Evolutionary conservation across 2,888 invertebrate genomes (phyloP).

Genomic region (Belgica antarctica): DNA sequence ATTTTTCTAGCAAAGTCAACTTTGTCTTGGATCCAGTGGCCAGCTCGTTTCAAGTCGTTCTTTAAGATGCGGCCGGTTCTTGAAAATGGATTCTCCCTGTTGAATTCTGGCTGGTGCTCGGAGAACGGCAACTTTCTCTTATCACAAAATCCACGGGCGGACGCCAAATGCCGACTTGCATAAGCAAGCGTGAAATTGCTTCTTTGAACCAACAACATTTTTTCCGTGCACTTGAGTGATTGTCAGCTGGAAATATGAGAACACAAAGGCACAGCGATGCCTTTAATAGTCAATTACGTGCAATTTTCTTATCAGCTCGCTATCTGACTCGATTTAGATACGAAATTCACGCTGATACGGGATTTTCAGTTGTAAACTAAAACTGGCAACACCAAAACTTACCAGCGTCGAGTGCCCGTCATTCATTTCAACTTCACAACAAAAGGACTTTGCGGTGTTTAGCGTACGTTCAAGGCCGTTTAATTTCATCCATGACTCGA

Average conservation of each 20-base stretch:
- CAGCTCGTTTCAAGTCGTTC: conserved; percentile 22
- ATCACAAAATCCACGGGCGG: neutral
- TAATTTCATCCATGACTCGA: too few species aligned
- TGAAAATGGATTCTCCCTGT: conserved; percentile 37
- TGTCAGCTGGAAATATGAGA: neutral
- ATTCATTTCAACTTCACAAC: neutral
- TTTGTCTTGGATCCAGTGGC: conserved; percentile 35
- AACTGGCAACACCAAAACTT: conserved; percentile 26
- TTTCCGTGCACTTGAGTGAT: neutral
- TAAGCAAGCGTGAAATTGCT: neutral
- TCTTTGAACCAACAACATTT: conserved; percentile 10
- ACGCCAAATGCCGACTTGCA: neutral
- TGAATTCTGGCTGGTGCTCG: neutral
- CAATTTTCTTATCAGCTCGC: conserved; percentile 5
- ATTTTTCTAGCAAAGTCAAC: conserved; percentile 42
- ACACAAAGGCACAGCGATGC: neutral
- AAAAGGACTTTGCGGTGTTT: neutral
- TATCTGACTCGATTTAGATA: neutral
- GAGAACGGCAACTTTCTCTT: too few species aligned
- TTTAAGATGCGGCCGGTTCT: conserved; percentile 38
- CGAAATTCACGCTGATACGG: neutral
- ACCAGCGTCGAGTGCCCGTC: neutral
- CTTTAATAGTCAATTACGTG: neutral
- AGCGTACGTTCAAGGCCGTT: too few species aligned
- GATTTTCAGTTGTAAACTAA: neutral